Conservation (phyloP, 2,113 vertebrate species). For the Neotragus pygmaeus region DNA sequence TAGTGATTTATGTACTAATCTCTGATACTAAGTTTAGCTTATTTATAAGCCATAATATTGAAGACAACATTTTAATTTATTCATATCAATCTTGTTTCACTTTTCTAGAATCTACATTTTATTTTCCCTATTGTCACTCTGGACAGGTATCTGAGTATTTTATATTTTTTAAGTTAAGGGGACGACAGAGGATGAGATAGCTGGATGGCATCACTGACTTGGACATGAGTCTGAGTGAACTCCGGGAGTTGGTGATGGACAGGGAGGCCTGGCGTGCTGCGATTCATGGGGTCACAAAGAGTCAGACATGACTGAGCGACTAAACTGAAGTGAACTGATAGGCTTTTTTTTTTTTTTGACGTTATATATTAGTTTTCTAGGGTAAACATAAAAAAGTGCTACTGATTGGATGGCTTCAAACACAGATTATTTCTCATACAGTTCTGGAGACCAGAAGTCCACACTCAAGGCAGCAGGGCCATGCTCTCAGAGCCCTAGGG, state of each 20-base stretch:
- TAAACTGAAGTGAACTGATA: not conserved
- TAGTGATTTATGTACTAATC: not conserved
- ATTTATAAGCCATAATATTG: not conserved
- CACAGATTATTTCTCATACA: not conserved
- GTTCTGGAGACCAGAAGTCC: not conserved
- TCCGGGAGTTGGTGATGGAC: no score
- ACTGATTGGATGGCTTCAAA: not conserved
- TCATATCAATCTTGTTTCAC: not conserved
- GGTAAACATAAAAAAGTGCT: not conserved
- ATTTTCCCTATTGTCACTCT: not conserved
- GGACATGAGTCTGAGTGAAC: no score
- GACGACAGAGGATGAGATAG: no score
- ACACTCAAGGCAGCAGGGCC: not conserved
- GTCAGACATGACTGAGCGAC: fast-evolving
- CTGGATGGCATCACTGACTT: no score
- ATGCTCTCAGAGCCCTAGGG: not conserved
- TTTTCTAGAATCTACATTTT: not conserved
- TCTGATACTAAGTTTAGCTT: not conserved
- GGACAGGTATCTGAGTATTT: not conserved
- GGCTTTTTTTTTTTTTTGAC: not conserved
- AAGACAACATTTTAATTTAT: not conserved
- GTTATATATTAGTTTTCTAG: not conserved
- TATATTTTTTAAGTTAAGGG: not conserved
- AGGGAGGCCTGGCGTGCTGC: no score
- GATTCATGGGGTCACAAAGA: no score